These are phyloP conservation scores for Patella vulgata DNA, from an alignment of 1,140 invertebrate genomes.

Conservation along the genomic window DNA sequence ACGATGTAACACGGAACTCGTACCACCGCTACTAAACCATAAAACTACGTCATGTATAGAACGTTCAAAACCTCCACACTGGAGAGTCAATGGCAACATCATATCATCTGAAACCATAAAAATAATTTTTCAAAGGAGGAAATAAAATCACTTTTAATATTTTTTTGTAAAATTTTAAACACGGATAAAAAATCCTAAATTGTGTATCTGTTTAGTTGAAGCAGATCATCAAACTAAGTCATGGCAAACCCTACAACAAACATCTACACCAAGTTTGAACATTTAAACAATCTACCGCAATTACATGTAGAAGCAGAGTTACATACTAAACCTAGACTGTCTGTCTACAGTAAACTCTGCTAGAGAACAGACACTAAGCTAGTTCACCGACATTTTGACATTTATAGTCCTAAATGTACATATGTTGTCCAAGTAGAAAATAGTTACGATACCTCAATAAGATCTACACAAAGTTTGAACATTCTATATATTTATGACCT, in stretches of 20 bases:
- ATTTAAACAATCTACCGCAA: no score
- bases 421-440: no score
- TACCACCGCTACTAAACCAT: conserved; percentile 64
- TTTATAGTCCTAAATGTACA: no score
- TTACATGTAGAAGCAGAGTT: no score
- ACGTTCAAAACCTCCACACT: conserved; percentile 55
- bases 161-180: background rate
- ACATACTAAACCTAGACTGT: background rate
- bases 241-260: no score
- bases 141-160: background rate
- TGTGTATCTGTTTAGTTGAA: background rate
- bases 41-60: conserved; percentile 49
- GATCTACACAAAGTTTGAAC: no score
- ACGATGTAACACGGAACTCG: conserved; percentile 64
- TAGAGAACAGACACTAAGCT: no score
- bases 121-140: background rate
- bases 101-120: conserved; percentile 46
- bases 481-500: no score
- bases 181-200: background rate
- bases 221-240: background rate
- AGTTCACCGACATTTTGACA: no score
- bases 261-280: no score
- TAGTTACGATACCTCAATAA: no score
- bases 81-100: conserved; percentile 46
- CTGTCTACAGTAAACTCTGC: background rate